These are phyloP conservation scores for Chondrosia reniformis DNA, from an alignment of 37 sponge, comb jelly and placozoan species.

Conservation along the genomic window DNA sequence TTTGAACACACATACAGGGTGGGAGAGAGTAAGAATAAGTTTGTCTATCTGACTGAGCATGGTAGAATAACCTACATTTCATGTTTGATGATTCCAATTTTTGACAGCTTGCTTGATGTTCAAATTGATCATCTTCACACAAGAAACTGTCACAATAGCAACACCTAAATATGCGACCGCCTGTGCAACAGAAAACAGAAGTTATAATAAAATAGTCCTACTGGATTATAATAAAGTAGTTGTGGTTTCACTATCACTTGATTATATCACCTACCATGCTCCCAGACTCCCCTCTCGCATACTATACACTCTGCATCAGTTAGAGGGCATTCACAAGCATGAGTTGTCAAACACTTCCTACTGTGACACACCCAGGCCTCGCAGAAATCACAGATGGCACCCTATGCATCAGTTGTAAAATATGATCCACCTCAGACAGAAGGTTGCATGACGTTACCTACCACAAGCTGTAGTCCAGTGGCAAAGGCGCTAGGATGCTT, in stretches of 20 bases:
- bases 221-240: not conserved
- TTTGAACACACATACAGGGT: slow-evolving; percentile 17
- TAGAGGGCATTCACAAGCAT: slow-evolving; percentile 93
- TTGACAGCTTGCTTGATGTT: slow-evolving; percentile 99
- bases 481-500: slow-evolving; percentile 81
- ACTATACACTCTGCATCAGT: slow-evolving; percentile 79
- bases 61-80: slow-evolving; percentile 72
- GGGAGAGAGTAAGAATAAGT: not conserved
- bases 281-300: slow-evolving; percentile 93
- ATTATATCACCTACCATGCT: slow-evolving; percentile 61
- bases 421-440: not conserved
- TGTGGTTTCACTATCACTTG: no score
- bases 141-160: slow-evolving; percentile 80
- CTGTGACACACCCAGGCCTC: slow-evolving; percentile 99
- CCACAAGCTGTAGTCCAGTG: slow-evolving; percentile 89
- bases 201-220: not conserved
- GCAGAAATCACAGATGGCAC: slow-evolving; percentile 99
- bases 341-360: slow-evolving; percentile 89
- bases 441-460: slow-evolving; percentile 18
- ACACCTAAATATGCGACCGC: slow-evolving; percentile 92
- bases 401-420: no score
- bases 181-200: no score
- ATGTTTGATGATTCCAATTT: slow-evolving; percentile 75
- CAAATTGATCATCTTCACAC: slow-evolving; percentile 99
- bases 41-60: not conserved